A percentile compares a stretch with the other conserved stretches of the same genome.
Evolutionary conservation across 2,797 vertebrate genomes (phyloP).

Genomic region (Argentina silus): DNA sequence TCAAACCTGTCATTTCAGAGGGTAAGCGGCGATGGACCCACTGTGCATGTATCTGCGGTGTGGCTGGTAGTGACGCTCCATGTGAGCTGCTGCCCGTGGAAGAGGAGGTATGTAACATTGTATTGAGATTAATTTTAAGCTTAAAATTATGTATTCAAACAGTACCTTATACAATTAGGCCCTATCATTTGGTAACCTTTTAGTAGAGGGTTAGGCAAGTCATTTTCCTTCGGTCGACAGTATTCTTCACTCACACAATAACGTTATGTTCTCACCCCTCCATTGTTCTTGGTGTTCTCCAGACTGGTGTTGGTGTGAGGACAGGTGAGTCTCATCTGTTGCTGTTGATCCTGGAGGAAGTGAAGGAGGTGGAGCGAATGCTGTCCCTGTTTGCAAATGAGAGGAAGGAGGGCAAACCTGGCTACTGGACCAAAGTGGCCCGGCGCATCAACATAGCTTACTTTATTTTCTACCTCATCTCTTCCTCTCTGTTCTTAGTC

Average conservation of each 20-base stretch:
- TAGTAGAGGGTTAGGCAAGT: background rate
- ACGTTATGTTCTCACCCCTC: background rate
- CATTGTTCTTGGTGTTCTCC: too few relatives aligned
- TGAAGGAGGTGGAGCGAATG: constrained; percentile 53
- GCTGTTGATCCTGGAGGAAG: constrained; percentile 61
- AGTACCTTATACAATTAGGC: background rate
- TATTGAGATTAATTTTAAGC: background rate
- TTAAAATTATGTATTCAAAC: background rate
- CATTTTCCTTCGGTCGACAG: background rate
- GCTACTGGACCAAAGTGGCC: constrained; percentile 51
- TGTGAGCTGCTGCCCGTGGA: constrained; percentile 40
- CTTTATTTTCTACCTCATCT: constrained; percentile 58
- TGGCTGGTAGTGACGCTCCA: constrained; percentile 23
- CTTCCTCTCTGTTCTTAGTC: constrained; percentile 55
- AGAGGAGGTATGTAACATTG: constrained; percentile 50
- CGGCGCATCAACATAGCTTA: constrained; percentile 61
- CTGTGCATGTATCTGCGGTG: constrained; percentile 30
- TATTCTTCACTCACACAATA: background rate
- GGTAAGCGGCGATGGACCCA: constrained; percentile 7
- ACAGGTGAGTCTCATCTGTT: constrained; percentile 42
- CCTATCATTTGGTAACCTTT: background rate
- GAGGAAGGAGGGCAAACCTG: constrained; percentile 3
- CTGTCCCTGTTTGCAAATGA: constrained; percentile 20
- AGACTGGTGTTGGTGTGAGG: background rate
- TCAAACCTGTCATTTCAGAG: constrained; percentile 50